A percentile compares a stretch with the other conserved stretches of the same genome.
Evolutionary conservation across 2,113 vertebrate species (phyloP).

Genomic region (Cyprinus carpio): DNA sequence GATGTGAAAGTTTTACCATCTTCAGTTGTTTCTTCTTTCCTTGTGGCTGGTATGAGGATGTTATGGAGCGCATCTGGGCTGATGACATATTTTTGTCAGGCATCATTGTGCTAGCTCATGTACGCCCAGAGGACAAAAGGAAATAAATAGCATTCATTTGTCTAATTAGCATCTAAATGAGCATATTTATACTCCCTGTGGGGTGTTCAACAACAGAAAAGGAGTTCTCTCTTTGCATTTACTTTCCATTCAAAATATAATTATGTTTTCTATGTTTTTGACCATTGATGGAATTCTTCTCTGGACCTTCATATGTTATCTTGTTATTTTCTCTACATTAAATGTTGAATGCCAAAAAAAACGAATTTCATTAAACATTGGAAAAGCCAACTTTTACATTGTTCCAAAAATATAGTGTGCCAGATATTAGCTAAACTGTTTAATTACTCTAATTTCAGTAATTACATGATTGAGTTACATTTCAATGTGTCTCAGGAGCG

Average conservation of each 20-base stretch:
- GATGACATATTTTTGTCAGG: constrained; percentile 45
- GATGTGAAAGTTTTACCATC: not conserved
- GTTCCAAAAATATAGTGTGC: not conserved
- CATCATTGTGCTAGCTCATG: constrained; percentile 47
- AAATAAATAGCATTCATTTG: constrained; percentile 53
- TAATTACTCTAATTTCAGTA: not conserved
- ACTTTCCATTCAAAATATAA: constrained; percentile 29
- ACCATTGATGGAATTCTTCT: not conserved
- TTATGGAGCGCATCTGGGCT: constrained; percentile 17
- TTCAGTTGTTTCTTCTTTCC: not conserved
- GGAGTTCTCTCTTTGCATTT: constrained; percentile 23
- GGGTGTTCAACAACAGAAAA: constrained; percentile 36
- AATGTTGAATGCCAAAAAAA: not conserved
- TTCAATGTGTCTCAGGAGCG: constrained; percentile 78
- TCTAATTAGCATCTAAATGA: constrained; percentile 60
- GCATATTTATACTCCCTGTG: constrained; percentile 39
- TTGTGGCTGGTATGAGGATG: constrained; percentile 1
- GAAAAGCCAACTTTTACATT: not conserved
- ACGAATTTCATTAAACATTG: not conserved
- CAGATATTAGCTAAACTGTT: not conserved
- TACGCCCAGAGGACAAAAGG: constrained; percentile 39
- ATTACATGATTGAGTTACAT: not conserved
- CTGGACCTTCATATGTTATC: not conserved
- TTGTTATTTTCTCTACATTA: not conserved
- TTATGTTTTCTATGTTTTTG: not conserved